Conservation (phyloP, 2,888 invertebrate genomes). For the Chorisops tibialis region DNA sequence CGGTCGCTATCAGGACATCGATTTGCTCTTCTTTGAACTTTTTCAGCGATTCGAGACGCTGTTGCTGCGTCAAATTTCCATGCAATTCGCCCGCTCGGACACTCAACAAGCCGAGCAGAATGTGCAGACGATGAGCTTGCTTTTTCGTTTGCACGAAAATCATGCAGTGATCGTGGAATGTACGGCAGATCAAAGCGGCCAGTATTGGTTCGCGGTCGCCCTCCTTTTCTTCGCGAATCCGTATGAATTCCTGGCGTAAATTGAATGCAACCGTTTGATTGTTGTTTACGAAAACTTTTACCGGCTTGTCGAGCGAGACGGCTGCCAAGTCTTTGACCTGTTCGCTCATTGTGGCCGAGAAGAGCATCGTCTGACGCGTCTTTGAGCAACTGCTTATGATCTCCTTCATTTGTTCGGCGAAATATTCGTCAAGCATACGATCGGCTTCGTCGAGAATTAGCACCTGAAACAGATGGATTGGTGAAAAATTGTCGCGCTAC, state of each 20-base stretch:
- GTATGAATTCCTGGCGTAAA: slow-evolving; percentile 92
- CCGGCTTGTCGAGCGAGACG: slow-evolving; percentile 88
- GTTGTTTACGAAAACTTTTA: slow-evolving; percentile 92
- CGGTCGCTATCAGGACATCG: slow-evolving; percentile 89
- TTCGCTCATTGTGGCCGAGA: slow-evolving; percentile 99
- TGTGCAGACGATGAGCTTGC: slow-evolving; percentile 90
- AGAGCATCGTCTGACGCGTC: slow-evolving; percentile 92
- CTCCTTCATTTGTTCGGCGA: slow-evolving; percentile 98
- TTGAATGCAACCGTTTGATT: slow-evolving; percentile 95
- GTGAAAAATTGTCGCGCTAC: background rate
- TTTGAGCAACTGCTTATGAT: slow-evolving; percentile 89
- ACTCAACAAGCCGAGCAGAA: slow-evolving; percentile 85
- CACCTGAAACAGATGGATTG: slow-evolving; percentile 40
- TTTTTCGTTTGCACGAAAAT: slow-evolving; percentile 96
- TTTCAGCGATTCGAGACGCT: slow-evolving; percentile 83
- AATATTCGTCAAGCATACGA: slow-evolving; percentile 96
- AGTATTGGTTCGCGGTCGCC: slow-evolving; percentile 88
- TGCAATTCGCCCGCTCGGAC: slow-evolving; percentile 87
- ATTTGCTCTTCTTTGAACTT: slow-evolving; percentile 82
- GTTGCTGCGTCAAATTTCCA: slow-evolving; percentile 93
- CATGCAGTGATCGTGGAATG: slow-evolving; percentile 88
- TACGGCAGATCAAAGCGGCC: slow-evolving; percentile 77
- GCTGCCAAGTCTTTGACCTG: slow-evolving; percentile 93
- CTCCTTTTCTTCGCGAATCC: slow-evolving; percentile 85
- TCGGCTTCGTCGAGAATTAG: slow-evolving; percentile 66